Base-by-base conservation (phyloP, 2,797 vertebrate genomes). In the Oreonectes daqikongensis region DNA sequence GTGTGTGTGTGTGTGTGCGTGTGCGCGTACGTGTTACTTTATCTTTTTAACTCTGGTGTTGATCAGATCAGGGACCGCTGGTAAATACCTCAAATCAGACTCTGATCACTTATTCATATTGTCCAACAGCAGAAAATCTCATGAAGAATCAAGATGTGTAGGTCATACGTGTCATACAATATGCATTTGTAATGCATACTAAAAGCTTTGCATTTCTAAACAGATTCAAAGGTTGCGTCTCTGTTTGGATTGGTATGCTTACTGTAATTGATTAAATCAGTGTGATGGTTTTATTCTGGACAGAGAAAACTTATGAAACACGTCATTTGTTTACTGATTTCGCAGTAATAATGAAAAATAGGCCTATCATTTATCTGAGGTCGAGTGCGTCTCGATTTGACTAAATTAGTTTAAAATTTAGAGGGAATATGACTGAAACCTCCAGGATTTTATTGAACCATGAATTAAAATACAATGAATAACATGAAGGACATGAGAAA, bases 1-100 rank as follows among this genome's bases (percentile, higher is more conserved):
- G 35, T 59, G 9, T 65, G 65, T 68, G 53, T 57, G 6, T 18
- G 81, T 24, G 59, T 80, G 73, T 70, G 26, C 79, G 59, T 70
- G 81, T 71, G 68, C 50, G 35, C 52, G 9, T 65, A 69, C 64
- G 53, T 57, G 6, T 18, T 32, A 40, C 18, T 42, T 18, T 53
- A 20, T 63, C 44, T 50, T 18, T 72, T 46, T 72, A 48, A 12
- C 42, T 44, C 8, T 5, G 69, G 8, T 40, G 24, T 38, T 64
- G 17, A 64, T 74, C 46, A 40, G 24, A 63, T 1, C 22, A 55
- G 5, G 17, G 24, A 46, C 18, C 14, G n/a, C n/a, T 26, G 22
- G 26, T 57, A 5, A 4, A 20, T 50, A 57, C 12, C 24, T 57
- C 5, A 55, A 24, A 55, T 53, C 22, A 44, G 28, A 14, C 10